Conservation (phyloP, 1,140 invertebrate species). For the Mercenaria mercenaria region DNA sequence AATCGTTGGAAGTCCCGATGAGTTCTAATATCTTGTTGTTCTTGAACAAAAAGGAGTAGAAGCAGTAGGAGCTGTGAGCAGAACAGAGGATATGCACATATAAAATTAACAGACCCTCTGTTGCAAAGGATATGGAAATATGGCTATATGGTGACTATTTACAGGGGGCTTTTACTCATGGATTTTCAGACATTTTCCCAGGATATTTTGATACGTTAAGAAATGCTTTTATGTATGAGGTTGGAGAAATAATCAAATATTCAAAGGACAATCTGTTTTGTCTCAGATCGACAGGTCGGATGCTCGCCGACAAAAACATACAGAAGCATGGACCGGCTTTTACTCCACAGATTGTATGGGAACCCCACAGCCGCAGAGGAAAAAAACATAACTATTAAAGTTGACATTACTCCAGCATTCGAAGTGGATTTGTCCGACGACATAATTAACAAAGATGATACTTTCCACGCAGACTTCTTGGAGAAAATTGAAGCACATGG, state of each 20-base stretch:
- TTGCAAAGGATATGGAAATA: not conserved
- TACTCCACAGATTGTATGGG: not conserved
- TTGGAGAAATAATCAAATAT: not conserved
- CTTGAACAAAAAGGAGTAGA: not conserved
- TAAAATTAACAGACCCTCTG: not conserved
- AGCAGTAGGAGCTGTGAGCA: not conserved
- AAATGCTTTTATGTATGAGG: not conserved
- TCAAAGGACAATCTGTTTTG: not conserved
- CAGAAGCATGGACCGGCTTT: not conserved
- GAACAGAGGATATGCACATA: not conserved
- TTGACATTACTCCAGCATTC: not conserved
- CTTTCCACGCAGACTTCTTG: not conserved
- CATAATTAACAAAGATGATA: not conserved
- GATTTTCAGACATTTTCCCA: not conserved
- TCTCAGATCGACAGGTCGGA: not conserved
- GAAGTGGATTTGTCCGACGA: not conserved
- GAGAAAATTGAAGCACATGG: not conserved
- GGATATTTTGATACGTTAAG: not conserved
- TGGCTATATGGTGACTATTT: not conserved
- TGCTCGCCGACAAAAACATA: not conserved
- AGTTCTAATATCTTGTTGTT: not conserved
- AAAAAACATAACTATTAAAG: not conserved
- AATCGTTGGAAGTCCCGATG: not conserved
- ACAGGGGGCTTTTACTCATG: not conserved
- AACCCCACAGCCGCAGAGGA: not conserved